These are phyloP conservation scores for Microcebus jonahi DNA, from an alignment of 2,113 vertebrate species.

Conservation along the genomic window DNA sequence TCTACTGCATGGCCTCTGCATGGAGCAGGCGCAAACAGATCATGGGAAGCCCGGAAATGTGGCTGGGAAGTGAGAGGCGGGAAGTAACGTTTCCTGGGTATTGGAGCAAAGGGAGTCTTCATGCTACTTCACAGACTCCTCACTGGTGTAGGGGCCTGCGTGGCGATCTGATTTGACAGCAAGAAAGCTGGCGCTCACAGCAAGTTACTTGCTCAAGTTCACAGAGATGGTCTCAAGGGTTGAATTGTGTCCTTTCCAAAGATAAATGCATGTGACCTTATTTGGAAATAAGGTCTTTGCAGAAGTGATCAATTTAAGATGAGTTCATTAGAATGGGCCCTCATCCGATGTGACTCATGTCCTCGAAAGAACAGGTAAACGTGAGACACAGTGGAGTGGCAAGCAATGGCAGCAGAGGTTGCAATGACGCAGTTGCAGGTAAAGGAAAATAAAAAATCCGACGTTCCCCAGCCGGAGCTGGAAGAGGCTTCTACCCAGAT, in stretches of 20 bases:
- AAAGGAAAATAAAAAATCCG: rapidly evolving
- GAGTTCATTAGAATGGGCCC: too few species aligned
- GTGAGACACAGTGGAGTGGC: background rate
- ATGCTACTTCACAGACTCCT: rapidly evolving
- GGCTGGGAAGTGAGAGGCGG: too few species aligned
- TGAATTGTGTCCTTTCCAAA: rapidly evolving
- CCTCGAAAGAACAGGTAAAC: background rate
- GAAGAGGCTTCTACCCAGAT: too few species aligned
- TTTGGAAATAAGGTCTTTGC: background rate
- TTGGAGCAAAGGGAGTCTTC: background rate
- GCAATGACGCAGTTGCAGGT: rapidly evolving
- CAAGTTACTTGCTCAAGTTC: background rate
- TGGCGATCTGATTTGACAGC: rapidly evolving
- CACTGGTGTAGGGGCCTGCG: background rate
- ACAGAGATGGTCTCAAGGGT: background rate
- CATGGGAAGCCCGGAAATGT: too few species aligned
- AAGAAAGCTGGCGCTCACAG: background rate
- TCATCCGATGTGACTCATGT: background rate
- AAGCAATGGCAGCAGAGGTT: rapidly evolving
- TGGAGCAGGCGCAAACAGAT: background rate
- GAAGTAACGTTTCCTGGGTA: rapidly evolving
- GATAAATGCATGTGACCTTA: too few species aligned
- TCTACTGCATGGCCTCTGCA: background rate
- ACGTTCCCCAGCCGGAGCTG: rapidly evolving
- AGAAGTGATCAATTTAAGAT: too few species aligned